A percentile compares a stretch with the other conserved stretches of the same genome.
Conservation (phyloP, 2,888 invertebrate genomes). For the Melanostoma mellinum region DNA sequence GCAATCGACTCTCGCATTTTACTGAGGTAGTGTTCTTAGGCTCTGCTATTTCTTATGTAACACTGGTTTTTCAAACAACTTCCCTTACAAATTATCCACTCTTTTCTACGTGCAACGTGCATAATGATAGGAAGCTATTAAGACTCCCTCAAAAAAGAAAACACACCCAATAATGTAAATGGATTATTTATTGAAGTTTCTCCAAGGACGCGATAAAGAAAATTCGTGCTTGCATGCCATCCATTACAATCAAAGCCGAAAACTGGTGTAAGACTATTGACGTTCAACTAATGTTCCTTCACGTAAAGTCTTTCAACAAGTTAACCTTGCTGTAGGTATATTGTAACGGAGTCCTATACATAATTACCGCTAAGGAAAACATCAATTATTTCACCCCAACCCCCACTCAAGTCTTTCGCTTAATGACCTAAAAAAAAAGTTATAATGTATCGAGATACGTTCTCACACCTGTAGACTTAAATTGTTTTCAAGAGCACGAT, state of each 20-base stretch:
- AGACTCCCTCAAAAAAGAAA: not conserved
- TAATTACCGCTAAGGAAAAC: too few relatives aligned
- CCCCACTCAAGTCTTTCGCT: too few relatives aligned
- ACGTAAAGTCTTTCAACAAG: conserved; percentile 9
- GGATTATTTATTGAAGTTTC: conserved; percentile 8
- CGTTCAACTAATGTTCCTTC: too few relatives aligned
- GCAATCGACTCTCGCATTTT: too few relatives aligned
- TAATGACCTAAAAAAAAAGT: too few relatives aligned
- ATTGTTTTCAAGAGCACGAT: conserved; percentile 11
- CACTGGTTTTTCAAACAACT: too few relatives aligned
- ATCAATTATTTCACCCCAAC: too few relatives aligned
- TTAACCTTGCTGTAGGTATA: not conserved
- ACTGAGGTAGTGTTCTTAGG: too few relatives aligned
- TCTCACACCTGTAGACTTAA: not conserved
- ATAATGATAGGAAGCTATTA: conserved; percentile 9
- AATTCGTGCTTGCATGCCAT: conserved; percentile 13
- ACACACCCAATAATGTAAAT: conserved; percentile 14
- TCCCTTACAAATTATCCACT: too few relatives aligned
- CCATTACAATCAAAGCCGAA: not conserved
- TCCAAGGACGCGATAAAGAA: conserved; percentile 4
- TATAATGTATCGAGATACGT: too few relatives aligned
- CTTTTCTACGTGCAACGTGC: not conserved
- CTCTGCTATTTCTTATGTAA: too few relatives aligned
- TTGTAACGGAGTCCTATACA: too few relatives aligned
- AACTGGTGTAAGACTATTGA: not conserved